Conservation (phyloP, 2,888 invertebrate species). For the Achlya flavicornis region DNA sequence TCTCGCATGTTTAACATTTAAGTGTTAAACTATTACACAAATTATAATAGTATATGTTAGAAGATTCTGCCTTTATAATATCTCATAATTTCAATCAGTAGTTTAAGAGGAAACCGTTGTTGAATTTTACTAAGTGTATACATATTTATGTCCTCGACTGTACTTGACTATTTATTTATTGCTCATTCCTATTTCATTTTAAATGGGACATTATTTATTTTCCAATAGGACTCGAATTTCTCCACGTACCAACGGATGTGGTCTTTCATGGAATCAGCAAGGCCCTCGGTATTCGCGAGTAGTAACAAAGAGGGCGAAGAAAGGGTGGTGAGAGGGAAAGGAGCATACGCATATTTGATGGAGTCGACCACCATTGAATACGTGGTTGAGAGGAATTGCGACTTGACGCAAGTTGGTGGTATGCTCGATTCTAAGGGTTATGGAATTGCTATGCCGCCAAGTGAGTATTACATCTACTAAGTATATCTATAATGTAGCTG, state of each 20-base stretch:
- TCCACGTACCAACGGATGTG: constrained; percentile 98
- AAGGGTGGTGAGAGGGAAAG: constrained; percentile 92
- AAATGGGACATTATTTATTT: constrained; percentile 14
- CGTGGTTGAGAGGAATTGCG: constrained; percentile 94
- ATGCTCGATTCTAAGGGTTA: constrained; percentile 97
- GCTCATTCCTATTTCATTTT: neutral
- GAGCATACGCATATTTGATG: constrained; percentile 97
- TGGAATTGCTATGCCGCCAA: constrained; percentile 96
- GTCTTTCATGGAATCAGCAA: constrained; percentile 95
- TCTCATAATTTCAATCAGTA: too few species aligned
- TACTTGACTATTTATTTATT: too few species aligned
- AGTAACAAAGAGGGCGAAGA: constrained; percentile 96
- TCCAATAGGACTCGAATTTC: constrained; percentile 93
- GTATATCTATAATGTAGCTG: neutral
- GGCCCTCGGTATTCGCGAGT: constrained; percentile 93
- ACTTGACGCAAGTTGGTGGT: constrained; percentile 95
- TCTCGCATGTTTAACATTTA: too few species aligned
- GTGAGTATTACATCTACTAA: constrained; percentile 79
- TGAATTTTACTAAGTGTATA: too few species aligned
- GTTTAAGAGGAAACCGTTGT: too few species aligned
- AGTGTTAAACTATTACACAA: too few species aligned
- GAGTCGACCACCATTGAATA: constrained; percentile 99
- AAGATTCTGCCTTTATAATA: too few species aligned
- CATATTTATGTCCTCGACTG: too few species aligned
- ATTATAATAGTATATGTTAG: too few species aligned